Evolutionary conservation across 2,797 vertebrate genomes (phyloP).

Genomic region (Potorous gilbertii): DNA sequence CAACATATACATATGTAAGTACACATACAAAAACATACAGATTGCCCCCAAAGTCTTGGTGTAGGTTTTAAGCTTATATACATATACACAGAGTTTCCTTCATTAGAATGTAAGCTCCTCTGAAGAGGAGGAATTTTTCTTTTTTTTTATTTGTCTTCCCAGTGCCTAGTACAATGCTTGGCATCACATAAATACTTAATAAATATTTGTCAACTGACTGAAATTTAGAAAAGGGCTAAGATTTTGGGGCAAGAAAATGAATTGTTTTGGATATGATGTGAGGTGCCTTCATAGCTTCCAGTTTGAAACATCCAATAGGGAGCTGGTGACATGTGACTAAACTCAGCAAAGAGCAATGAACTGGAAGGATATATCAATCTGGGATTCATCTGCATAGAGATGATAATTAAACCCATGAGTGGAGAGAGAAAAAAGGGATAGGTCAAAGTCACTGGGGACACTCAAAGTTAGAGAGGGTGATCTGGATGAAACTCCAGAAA

Average conservation of each 20-base stretch:
- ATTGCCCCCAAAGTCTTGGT: background rate
- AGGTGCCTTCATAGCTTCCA: background rate
- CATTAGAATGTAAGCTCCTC: background rate
- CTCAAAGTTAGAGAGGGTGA: background rate
- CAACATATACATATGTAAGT: background rate
- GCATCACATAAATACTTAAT: background rate
- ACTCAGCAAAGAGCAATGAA: background rate
- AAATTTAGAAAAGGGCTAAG: background rate
- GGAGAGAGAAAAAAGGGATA: background rate
- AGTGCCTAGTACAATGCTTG: background rate
- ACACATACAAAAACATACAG: background rate
- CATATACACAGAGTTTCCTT: background rate
- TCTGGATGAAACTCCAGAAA: background rate
- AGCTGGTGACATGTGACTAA: background rate
- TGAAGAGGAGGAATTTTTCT: background rate
- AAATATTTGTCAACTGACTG: background rate
- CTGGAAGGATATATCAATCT: background rate
- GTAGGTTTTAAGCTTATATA: background rate
- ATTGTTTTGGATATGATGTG: background rate
- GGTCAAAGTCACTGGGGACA: background rate
- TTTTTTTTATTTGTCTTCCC: background rate
- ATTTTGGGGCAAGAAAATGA: background rate
- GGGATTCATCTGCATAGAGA: background rate
- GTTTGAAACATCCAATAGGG: background rate
- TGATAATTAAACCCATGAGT: background rate